Percentiles rank a stretch among this genome's conserved stretches.
These are phyloP conservation scores for Oncopodura yosiiana DNA, from an alignment of 1,140 invertebrate genomes.

Conservation along the genomic window DNA sequence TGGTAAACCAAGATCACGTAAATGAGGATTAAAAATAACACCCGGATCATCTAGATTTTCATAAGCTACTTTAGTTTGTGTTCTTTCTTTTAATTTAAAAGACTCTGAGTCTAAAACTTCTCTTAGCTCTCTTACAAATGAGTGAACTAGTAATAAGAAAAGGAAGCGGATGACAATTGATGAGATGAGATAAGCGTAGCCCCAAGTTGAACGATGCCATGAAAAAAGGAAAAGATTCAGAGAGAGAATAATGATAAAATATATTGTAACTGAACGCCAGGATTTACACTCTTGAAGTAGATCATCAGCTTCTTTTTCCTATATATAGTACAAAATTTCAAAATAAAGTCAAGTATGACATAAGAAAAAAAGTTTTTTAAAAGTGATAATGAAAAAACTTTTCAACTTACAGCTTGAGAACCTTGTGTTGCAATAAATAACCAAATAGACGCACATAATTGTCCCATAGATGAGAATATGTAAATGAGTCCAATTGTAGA, in stretches of 20 bases:
- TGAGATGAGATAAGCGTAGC: no score
- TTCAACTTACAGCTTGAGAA: slow-evolving; percentile 13
- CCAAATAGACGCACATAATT: slow-evolving; percentile 12
- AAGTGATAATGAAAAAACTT: not conserved
- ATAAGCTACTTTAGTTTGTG: no score
- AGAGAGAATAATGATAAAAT: slow-evolving; percentile 1
- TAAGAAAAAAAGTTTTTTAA: not conserved
- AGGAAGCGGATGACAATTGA: no score
- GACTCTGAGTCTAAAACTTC: no score
- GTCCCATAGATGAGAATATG: not conserved
- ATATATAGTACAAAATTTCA: not conserved
- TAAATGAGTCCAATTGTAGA: not conserved
- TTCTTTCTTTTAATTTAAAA: no score
- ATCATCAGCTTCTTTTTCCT: slow-evolving; percentile 15
- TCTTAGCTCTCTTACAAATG: no score
- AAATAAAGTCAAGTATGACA: no score
- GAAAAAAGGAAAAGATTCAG: not conserved
- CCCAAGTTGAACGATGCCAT: not conserved
- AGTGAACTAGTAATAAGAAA: no score
- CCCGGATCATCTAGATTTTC: no score
- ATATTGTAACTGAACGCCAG: slow-evolving; percentile 14
- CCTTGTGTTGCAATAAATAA: slow-evolving; percentile 19
- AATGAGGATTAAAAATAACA: no score
- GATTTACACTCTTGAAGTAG: slow-evolving; percentile 11
- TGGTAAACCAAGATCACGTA: no score